Base-by-base conservation (phyloP, 2,113 vertebrate genomes). In the Apodemus speciosus region DNA sequence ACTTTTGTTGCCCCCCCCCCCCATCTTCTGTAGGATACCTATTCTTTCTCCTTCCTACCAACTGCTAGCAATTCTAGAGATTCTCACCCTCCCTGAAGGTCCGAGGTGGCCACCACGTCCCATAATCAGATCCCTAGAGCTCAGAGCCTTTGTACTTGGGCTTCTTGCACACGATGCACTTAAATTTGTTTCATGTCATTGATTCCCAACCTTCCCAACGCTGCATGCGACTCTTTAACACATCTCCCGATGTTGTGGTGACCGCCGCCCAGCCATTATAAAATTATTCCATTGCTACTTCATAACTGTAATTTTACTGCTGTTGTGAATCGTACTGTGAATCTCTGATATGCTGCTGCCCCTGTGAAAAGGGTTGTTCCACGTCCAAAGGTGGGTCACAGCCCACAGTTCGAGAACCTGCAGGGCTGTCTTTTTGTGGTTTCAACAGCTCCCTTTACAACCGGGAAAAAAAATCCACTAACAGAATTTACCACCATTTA, bases 111-210 rank as follows among this genome's bases (percentile, higher is more conserved):
- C 69, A 89, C n/a, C 77, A 83, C 86, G 53, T 77, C 23, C 35
- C 58, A 20, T 46, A 51, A 25, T 62, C n/a, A 62, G 51, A 71
- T 18, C 81, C 11, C 21, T 14, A 77, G 4, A 72, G 21, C 38
- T 49, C 35, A 25, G 49, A 62, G 6, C 16, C 15, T 84, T 91
- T 94, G 79, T 40, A 79, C 8, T 62, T 92, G 83, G 69, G 62
- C 35, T 95, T 84, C 62, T 94, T 87, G 72, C 58, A 56, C 64
- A 69, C 84, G 76, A n/a, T 43, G 56, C 40, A 92, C 49, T 49
- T 87, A 79, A 94, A 85, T 21, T 92, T 88, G 8, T 46, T 85
- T 20, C n/a, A 15, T 53, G 3, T 14, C 35, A 58, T 13, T 58
- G 77, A 13, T 40, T 58, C 53, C 38, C 21, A 38, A 8, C 35